Evolutionary conservation across 1,140 invertebrate genomes (phyloP), one percentile per base, ranked within the genome.

Genomic region (Hyles euphorbiae): DNA sequence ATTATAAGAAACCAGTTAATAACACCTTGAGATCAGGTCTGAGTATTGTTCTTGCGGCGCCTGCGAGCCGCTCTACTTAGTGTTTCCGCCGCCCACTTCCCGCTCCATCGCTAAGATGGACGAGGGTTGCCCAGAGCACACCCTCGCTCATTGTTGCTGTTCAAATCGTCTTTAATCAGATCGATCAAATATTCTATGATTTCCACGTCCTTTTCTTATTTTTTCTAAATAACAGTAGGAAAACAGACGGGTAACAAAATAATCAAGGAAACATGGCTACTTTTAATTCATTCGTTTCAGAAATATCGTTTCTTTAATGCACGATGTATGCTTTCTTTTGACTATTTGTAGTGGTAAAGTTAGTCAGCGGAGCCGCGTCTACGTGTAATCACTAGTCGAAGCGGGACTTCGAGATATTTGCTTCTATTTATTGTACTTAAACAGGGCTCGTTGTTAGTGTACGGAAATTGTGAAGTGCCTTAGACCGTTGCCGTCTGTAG

Each of bases 21-120:
- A 56, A 61, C 60, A 62, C 64, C 64, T 61, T 66, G 53, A 56
- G 56, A 59, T 60, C 56, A 34, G 56, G 56, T 66, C 64, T 53
- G 53, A 67, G 57, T 52, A 63, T 63, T 67, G 65, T 67, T 48
- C 47, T 51, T 57, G 57, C 53, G 50, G 63, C 47, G 47, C 12
- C 34, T 47, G 46, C 33, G n/a, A 32, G n/a, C n/a, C 4, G 9
- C n/a, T 34, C 32, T 5, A 8, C 5, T 32, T 8, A 32, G 3
- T 32, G 22, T 22, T 22, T 34, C n/a, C 7, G 50, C 32, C 32
- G 5, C 32, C 46, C n/a, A 48, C 46, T 10, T 48, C 46, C n/a
- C 6, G 4, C 2, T 40, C 36, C 8, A 40, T 40, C 22, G 22
- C 22, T 22, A 22, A 22, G 8, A 5, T 40, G 36, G 36, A 1